Percentiles rank a stretch among this genome's conserved stretches.
These are phyloP conservation scores for Urechis unicinctus DNA, from an alignment of 2,888 invertebrate genomes.

Conservation along the genomic window DNA sequence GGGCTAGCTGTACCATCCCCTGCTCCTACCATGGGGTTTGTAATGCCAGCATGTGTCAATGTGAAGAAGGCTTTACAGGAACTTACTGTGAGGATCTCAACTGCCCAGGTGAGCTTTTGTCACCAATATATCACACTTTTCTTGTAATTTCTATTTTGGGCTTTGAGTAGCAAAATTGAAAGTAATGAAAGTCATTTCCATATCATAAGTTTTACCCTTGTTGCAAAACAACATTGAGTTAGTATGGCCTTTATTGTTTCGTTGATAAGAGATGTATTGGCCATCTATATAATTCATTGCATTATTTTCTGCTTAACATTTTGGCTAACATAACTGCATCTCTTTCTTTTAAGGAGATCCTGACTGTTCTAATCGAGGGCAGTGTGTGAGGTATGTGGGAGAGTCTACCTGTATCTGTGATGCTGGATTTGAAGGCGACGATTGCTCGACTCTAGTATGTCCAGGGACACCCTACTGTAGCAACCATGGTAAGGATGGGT, in stretches of 20 bases:
- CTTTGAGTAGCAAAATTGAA: too few relatives aligned
- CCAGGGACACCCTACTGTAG: constrained; percentile 26
- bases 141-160: too few relatives aligned
- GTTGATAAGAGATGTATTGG: too few relatives aligned
- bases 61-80: constrained; percentile 28
- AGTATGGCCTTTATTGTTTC: too few relatives aligned
- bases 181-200: too few relatives aligned
- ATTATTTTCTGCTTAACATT: too few relatives aligned
- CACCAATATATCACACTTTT: too few relatives aligned
- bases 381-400: constrained; percentile 10
- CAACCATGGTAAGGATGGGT: constrained; percentile 27
- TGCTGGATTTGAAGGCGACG: constrained; percentile 24
- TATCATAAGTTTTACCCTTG: too few relatives aligned
- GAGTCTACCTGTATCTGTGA: constrained; percentile 24
- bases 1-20: constrained; percentile 22
- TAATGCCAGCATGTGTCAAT: constrained; percentile 20
- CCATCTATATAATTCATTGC: too few relatives aligned
- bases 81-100: constrained; percentile 24
- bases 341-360: constrained; percentile 27
- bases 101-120: constrained; percentile 29
- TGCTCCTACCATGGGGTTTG: constrained; percentile 24
- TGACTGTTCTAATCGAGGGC: constrained; percentile 21
- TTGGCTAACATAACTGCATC: too few relatives aligned
- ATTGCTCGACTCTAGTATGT: constrained; percentile 27
- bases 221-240: too few relatives aligned